These are phyloP conservation scores for Eulemur rubriventer DNA, from an alignment of 2,797 vertebrate genomes.

Conservation along the genomic window DNA sequence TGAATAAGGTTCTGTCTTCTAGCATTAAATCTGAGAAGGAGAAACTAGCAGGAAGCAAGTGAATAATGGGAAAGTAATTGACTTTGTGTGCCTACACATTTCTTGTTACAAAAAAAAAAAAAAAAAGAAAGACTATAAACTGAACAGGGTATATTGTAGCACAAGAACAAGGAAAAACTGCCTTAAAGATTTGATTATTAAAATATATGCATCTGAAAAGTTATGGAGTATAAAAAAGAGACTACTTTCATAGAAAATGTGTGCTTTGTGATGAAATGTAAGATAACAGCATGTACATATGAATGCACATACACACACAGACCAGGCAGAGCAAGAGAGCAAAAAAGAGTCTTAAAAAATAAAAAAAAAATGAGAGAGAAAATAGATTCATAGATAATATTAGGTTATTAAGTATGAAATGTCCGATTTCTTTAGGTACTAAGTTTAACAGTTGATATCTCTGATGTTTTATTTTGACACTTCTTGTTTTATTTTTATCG, in stretches of 20 bases:
- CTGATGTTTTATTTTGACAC: no score
- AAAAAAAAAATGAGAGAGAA: not conserved
- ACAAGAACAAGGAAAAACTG: not conserved
- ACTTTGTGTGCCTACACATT: not conserved
- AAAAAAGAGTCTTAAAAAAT: not conserved
- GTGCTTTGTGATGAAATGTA: not conserved
- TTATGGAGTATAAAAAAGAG: not conserved
- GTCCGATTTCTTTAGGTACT: no score
- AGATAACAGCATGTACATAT: not conserved
- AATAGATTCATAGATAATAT: not conserved
- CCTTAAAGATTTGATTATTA: not conserved
- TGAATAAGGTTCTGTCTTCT: slow-evolving; percentile 1
- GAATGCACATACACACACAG: not conserved
- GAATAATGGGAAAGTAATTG: slow-evolving; percentile 37
- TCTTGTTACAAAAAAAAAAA: not conserved
- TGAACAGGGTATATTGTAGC: not conserved
- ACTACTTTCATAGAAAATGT: not conserved
- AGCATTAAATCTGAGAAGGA: not conserved
- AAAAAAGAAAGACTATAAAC: not conserved
- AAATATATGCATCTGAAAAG: not conserved
- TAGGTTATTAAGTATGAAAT: no score
- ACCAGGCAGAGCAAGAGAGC: not conserved
- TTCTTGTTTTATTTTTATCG: no score
- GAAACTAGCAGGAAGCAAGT: not conserved
- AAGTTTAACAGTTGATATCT: no score